Conservation (phyloP, 2,113 vertebrate genomes). For the Thalassarche chlororhynchos region DNA sequence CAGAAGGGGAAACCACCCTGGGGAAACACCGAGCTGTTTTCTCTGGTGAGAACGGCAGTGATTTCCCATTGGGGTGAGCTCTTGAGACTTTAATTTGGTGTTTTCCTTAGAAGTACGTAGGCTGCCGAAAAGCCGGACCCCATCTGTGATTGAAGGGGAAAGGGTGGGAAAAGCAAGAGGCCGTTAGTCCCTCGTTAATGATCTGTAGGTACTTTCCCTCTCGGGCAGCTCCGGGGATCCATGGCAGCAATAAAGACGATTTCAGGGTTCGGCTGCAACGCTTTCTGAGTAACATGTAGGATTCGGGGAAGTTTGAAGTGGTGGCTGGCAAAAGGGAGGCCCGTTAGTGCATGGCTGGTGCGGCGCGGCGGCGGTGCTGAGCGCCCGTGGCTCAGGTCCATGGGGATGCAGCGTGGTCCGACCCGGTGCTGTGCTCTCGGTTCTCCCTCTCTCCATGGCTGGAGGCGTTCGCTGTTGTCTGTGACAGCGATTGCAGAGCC, state of each 20-base stretch:
- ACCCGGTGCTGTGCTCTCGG: background rate
- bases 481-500: background rate
- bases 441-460: background rate
- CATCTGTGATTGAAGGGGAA: background rate
- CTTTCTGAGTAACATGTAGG: background rate
- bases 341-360: background rate
- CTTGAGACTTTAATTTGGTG: background rate
- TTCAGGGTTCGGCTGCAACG: background rate
- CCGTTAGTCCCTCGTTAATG: background rate
- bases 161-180: background rate
- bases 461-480: background rate
- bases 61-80: background rate
- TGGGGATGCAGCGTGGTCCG: accelerated
- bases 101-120: accelerated
- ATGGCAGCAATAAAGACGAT: background rate
- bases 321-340: background rate
- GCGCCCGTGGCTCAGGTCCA: accelerated
- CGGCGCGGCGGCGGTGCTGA: accelerated
- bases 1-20: accelerated
- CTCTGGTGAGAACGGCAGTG: background rate
- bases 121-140: background rate
- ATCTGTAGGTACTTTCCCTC: background rate
- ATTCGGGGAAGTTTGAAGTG: background rate
- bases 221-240: background rate
- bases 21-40: background rate